These are phyloP conservation scores for Nesidiocoris tenuis DNA, from an alignment of 2,888 invertebrate species.

Conservation along the genomic window DNA sequence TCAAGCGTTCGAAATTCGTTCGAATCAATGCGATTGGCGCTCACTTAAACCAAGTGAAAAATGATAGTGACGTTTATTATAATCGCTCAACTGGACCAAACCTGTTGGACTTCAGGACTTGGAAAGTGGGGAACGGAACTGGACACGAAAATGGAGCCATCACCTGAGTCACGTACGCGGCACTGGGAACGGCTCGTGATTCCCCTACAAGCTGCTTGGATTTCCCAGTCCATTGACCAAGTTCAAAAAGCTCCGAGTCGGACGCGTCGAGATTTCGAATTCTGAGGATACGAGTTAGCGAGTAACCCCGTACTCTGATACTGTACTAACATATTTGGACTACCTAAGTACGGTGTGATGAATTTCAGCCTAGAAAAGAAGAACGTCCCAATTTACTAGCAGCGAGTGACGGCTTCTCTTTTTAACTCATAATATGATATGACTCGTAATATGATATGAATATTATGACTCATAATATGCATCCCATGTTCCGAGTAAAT, in stretches of 20 bases:
- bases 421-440: no score
- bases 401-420: no score
- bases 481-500: no score
- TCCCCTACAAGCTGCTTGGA: not conserved
- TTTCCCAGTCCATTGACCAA: not conserved
- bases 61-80: not conserved
- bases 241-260: not conserved
- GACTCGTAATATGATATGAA: no score
- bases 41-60: not conserved
- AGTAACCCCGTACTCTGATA: no score
- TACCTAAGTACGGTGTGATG: no score
- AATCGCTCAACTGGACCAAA: not conserved
- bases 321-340: no score
- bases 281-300: slow-evolving; percentile 25
- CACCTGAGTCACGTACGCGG: not conserved
- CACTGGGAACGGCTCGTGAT: not conserved
- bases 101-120: not conserved
- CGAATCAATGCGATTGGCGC: not conserved
- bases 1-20: no score
- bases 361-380: no score
- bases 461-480: no score
- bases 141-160: no score
- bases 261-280: slow-evolving; percentile 12
- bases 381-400: no score
- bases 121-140: not conserved